phyloP scores from a whole-genome alignment of 2,113 vertebrate genomes.

The Varanus salvator region DNA sequence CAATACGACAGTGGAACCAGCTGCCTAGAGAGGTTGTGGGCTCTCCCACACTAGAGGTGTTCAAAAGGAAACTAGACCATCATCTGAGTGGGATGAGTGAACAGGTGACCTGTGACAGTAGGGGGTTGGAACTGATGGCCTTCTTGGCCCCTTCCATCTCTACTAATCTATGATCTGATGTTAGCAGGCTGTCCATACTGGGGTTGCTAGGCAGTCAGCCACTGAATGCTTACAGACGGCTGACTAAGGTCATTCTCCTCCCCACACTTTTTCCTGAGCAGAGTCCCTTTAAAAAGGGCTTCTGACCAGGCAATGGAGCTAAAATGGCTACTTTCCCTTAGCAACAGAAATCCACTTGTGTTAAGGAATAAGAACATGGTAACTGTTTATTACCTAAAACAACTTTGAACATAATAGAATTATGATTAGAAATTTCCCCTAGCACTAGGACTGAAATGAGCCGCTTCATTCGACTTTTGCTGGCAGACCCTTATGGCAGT shows the following conservation, averaged over 20 bases:
- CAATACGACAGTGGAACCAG: no score
- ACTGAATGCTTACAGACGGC: neutral
- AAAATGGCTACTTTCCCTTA: neutral
- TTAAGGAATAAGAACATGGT: neutral
- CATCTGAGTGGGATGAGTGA: no score
- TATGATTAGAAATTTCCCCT: neutral
- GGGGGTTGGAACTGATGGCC: no score
- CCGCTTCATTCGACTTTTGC: slow-evolving; percentile 16
- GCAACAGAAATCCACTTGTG: neutral
- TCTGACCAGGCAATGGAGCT: neutral
- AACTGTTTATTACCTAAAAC: neutral
- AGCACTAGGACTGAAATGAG: neutral
- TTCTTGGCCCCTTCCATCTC: no score
- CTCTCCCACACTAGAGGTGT: no score
- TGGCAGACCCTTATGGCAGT: slow-evolving; percentile 8
- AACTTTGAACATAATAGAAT: neutral
- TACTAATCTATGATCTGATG: neutral
- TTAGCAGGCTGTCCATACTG: neutral
- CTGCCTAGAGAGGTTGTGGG: no score
- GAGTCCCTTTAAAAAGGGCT: neutral
- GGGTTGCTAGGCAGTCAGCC: neutral
- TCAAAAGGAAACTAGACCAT: no score
- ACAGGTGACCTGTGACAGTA: no score
- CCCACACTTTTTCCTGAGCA: neutral
- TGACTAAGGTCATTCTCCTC: neutral